Percentiles rank a stretch among this genome's conserved stretches.
Conservation (phyloP, 2,113 vertebrate genomes). For the Burhinus bistriatus region DNA sequence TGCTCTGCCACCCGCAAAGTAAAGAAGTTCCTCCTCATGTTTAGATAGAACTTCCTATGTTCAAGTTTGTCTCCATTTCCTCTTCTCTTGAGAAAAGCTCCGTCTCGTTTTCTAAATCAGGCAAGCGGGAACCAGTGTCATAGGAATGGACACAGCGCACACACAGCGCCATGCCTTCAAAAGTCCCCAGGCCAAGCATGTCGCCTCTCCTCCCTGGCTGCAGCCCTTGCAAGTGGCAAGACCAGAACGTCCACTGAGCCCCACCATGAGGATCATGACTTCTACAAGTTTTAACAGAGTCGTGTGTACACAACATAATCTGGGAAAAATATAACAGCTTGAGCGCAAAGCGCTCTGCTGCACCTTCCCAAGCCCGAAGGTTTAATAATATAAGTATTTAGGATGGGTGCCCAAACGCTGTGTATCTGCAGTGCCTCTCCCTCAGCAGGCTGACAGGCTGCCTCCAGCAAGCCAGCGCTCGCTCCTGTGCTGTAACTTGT, state of each 20-base stretch:
- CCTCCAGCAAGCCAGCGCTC: not conserved
- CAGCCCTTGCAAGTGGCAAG: not conserved
- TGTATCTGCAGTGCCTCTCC: not conserved
- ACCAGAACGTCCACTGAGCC: not conserved
- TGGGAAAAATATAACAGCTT: not conserved
- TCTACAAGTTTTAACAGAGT: not conserved
- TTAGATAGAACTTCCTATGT: no score
- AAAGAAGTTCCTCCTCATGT: no score
- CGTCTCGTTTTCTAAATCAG: not conserved
- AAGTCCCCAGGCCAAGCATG: not conserved
- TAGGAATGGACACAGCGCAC: not conserved
- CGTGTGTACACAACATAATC: not conserved
- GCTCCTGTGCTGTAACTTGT: not conserved
- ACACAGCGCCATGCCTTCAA: not conserved
- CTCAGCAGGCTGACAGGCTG: not conserved
- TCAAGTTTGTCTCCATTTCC: no score
- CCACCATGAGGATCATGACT: rapidly evolving
- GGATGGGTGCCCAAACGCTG: not conserved
- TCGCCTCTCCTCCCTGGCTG: not conserved
- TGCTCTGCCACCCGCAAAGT: no score
- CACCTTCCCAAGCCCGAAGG: not conserved
- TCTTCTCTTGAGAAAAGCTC: not conserved
- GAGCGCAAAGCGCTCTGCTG: not conserved
- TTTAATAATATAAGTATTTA: not conserved
- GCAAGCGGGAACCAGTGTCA: rapidly evolving